Evolutionary conservation across 1,140 invertebrate genomes (phyloP), one percentile per base, ranked within the genome.

Genomic region (Drosophila pachea): DNA sequence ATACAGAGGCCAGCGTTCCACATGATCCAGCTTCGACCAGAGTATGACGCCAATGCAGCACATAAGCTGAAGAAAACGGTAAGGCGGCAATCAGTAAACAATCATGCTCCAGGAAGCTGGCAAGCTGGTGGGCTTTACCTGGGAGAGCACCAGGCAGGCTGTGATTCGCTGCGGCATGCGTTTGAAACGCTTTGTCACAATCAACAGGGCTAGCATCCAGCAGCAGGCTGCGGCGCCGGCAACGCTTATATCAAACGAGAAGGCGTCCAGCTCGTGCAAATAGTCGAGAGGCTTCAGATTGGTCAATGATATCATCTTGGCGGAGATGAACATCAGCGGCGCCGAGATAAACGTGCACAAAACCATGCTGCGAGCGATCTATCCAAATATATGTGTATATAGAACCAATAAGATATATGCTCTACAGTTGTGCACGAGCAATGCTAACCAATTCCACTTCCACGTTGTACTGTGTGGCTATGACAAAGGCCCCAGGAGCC

Each of bases 251-350:
- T 97, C 95, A 67, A 97, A 94, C 2, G 95, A 94, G 78, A 96
- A 97, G 12, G 90, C 89, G 83, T 94, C 92, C n/a, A 98, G 87
- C 72, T 97, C 92, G 59, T 92, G 91, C 5, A 95, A 90, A 90
- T 95, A 95, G 87, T 95, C 92, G 8, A 89, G 70, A 2, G 94
- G 93, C 74, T 92, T 91, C 4, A 94, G 86, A 71, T 93, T 93
- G 54, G 93, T 94, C 22, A 97, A 91, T 9, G 93, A 93, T 64
- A 98, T 95, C 92, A 99, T 94, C 91, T 97, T 97, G 5, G 97
- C 97, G 0, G 97, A 98, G 38, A 98, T 92, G 88, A 98, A 98
- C 95, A 98, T 98, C 43, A 98, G 90, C 0, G 97, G 97, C 1
- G 96, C 97, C 8, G 97, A 97, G 36, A 98, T 90, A 88, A 98